These are phyloP conservation scores for Hipparchia semele DNA, from an alignment of 2,888 invertebrate genomes.

Conservation along the genomic window DNA sequence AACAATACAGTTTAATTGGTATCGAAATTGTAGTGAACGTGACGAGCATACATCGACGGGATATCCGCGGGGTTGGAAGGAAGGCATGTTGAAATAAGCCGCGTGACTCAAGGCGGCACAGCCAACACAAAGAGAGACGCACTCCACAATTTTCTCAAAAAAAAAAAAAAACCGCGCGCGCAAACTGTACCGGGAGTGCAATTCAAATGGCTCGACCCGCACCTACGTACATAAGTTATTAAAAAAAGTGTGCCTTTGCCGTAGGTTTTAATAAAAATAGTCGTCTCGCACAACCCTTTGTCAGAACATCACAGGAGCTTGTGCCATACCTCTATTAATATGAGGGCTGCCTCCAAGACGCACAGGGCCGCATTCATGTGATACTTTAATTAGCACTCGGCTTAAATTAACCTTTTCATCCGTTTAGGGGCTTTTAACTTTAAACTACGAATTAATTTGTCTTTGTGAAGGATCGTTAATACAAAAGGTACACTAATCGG, in stretches of 20 bases:
- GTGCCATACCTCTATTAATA: slow-evolving; percentile 73
- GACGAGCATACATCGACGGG: slow-evolving; percentile 28
- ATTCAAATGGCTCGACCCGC: slow-evolving; percentile 60
- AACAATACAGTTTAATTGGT: background rate
- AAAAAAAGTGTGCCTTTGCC: slow-evolving; percentile 79
- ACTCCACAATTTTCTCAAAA: slow-evolving; percentile 73
- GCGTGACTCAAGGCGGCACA: slow-evolving; percentile 63
- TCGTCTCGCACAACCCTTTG: slow-evolving; percentile 78
- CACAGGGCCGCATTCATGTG: slow-evolving; percentile 60
- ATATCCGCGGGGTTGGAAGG: slow-evolving; percentile 43
- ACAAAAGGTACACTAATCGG: no score
- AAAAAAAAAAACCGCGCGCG: slow-evolving; percentile 60
- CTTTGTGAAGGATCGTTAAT: no score
- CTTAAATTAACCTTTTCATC: background rate
- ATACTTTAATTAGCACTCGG: slow-evolving; percentile 49
- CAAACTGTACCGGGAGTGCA: slow-evolving; percentile 59
- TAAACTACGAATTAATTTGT: no score
- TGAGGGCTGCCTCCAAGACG: slow-evolving; percentile 72
- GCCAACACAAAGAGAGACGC: slow-evolving; percentile 67
- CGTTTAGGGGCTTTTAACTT: no score
- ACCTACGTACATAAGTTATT: slow-evolving; percentile 79
- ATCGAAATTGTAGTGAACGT: slow-evolving; percentile 36
- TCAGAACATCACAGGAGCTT: slow-evolving; percentile 75
- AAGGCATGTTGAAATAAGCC: slow-evolving; percentile 53
- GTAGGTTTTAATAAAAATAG: slow-evolving; percentile 83